phyloP scores from a whole-genome alignment of 2,888 invertebrate genomes.

The Rhagonycha lutea region DNA sequence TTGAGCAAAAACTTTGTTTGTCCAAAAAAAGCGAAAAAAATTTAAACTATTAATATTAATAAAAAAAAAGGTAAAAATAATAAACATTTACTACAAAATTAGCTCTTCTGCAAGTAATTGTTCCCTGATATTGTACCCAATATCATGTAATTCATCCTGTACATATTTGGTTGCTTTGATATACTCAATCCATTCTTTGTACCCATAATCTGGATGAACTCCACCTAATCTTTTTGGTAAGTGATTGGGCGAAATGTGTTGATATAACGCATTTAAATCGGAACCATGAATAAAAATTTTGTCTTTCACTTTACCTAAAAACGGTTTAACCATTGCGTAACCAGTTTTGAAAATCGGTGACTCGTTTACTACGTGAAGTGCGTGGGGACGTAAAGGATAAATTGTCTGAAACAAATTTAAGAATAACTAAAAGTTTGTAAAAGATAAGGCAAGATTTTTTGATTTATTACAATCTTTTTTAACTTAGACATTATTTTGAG shows the following conservation, averaged over 20 bases:
- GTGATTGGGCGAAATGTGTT: slow-evolving; percentile 71
- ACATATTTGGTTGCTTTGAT: slow-evolving; percentile 62
- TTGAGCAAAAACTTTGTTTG: too few relatives aligned
- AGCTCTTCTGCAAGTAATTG: slow-evolving; percentile 1
- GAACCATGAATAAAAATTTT: slow-evolving; percentile 70
- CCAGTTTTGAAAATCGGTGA: slow-evolving; percentile 81
- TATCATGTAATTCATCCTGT: slow-evolving; percentile 64
- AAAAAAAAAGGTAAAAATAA: too few relatives aligned
- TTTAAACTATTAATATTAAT: too few relatives aligned
- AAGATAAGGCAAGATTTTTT: background rate
- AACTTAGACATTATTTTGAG: background rate
- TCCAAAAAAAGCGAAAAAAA: too few relatives aligned
- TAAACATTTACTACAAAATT: too few relatives aligned
- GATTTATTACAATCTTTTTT: background rate
- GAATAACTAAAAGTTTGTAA: background rate
- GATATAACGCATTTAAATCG: slow-evolving; percentile 72
- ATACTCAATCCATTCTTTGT: slow-evolving; percentile 74
- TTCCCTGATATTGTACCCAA: slow-evolving; percentile 55
- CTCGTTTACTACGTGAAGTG: slow-evolving; percentile 79
- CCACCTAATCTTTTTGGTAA: slow-evolving; percentile 71
- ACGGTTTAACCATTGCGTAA: slow-evolving; percentile 77
- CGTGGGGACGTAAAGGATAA: slow-evolving; percentile 73
- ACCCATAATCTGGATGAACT: slow-evolving; percentile 70
- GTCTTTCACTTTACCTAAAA: slow-evolving; percentile 72
- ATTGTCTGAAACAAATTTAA: slow-evolving; percentile 60